These are phyloP conservation scores for Drosophila aldrichi DNA, from an alignment of 2,888 invertebrate genomes.

Conservation along the genomic window DNA sequence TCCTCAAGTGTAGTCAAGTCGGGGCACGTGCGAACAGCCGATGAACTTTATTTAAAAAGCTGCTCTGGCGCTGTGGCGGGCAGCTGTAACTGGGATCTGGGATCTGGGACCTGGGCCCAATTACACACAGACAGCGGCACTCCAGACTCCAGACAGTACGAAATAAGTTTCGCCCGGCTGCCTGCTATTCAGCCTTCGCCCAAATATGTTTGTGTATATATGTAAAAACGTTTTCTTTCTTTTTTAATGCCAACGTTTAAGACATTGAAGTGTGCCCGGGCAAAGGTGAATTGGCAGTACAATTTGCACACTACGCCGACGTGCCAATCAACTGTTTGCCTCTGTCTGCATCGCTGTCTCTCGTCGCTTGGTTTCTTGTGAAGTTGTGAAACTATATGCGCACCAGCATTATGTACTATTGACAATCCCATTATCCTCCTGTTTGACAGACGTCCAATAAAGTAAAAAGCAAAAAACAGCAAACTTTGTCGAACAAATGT, in stretches of 20 bases:
- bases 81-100: constrained; percentile 26
- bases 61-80: neutral
- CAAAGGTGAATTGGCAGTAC: constrained; percentile 42
- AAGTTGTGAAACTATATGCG: constrained; percentile 28
- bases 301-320: neutral
- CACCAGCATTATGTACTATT: constrained; percentile 33
- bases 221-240: constrained; percentile 15
- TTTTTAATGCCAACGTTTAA: constrained; percentile 37
- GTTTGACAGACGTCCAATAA: constrained; percentile 2
- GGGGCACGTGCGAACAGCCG: constrained; percentile 54
- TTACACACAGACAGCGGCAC: constrained; percentile 43
- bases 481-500: neutral
- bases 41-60: constrained; percentile 52
- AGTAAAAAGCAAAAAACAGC: neutral
- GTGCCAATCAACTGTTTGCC: constrained; percentile 1
- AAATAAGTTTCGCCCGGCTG: constrained; percentile 24
- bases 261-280: constrained; percentile 20
- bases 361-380: neutral
- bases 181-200: neutral
- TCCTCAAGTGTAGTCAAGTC: constrained; percentile 26
- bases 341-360: neutral
- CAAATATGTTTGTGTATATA: neutral
- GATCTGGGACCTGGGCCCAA: constrained; percentile 34
- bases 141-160: constrained; percentile 33
- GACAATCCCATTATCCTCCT: constrained; percentile 56